Conservation (phyloP, 2,113 vertebrate genomes). For the Colistium nudipinnis region DNA sequence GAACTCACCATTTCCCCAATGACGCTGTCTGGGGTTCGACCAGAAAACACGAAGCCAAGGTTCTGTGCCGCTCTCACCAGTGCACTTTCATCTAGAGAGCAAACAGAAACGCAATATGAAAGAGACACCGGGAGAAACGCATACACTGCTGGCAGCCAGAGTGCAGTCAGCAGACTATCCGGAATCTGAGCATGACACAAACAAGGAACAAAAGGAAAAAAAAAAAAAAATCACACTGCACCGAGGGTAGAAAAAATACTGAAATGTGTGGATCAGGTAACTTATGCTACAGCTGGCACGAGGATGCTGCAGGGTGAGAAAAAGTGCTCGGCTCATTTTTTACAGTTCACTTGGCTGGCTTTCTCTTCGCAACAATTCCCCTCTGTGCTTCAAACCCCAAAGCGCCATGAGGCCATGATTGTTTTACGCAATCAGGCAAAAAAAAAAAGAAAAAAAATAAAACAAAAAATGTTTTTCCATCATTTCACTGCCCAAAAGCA, state of each 20-base stretch:
- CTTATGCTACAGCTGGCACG: slow-evolving; percentile 26
- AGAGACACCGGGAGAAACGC: background rate
- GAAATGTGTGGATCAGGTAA: slow-evolving; percentile 36
- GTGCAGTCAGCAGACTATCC: background rate
- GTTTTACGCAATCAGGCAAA: slow-evolving; percentile 45
- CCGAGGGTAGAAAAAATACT: slow-evolving; percentile 21
- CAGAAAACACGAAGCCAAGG: slow-evolving; percentile 94
- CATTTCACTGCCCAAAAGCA: slow-evolving; percentile 20
- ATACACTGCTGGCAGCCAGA: background rate
- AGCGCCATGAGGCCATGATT: slow-evolving; percentile 34
- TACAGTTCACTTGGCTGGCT: slow-evolving; percentile 61
- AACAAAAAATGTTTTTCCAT: too few relatives aligned
- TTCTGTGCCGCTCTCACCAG: slow-evolving; percentile 92
- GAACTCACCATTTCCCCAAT: slow-evolving; percentile 91
- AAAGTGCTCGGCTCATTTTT: slow-evolving; percentile 60
- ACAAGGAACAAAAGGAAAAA: too few relatives aligned
- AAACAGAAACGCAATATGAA: slow-evolving; percentile 7
- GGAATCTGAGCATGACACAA: background rate
- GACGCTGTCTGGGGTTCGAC: slow-evolving; percentile 93
- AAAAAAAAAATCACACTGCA: too few relatives aligned
- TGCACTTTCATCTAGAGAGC: slow-evolving; percentile 91
- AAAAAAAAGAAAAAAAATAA: slow-evolving; percentile 24
- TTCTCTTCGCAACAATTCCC: slow-evolving; percentile 17
- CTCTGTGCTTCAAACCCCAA: slow-evolving; percentile 32
- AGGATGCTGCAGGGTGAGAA: slow-evolving; percentile 52